phyloP scores from a whole-genome alignment of 2,113 vertebrate species.

The Cranoglanis bouderius region DNA sequence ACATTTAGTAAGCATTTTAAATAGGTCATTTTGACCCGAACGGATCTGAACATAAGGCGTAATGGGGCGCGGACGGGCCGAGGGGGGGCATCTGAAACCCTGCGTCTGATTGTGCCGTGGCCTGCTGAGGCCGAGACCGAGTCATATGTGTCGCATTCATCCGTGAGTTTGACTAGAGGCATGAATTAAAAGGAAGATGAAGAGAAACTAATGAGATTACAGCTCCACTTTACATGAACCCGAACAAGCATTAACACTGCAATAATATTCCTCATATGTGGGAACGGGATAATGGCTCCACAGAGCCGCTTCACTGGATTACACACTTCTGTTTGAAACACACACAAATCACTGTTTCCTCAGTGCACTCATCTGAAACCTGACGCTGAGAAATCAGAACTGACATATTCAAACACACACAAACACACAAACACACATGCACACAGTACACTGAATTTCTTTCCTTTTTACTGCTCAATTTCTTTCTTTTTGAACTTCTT shows the following conservation, averaged over 20 bases:
- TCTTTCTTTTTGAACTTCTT: background rate
- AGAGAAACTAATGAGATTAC: conserved; percentile 18
- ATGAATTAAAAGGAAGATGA: conserved; percentile 20
- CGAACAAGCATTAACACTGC: background rate
- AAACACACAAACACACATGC: background rate
- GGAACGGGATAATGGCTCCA: background rate
- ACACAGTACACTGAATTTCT: background rate
- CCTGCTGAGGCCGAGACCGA: background rate
- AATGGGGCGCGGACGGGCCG: conserved; percentile 6
- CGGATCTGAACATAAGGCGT: background rate
- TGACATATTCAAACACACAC: background rate
- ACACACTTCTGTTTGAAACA: background rate
- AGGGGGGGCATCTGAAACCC: conserved; percentile 17
- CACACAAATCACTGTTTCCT: background rate
- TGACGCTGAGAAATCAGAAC: background rate
- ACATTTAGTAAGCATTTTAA: conserved; percentile 8
- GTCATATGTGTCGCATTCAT: background rate
- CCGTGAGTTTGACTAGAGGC: conserved; percentile 2
- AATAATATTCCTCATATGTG: conserved; percentile 10
- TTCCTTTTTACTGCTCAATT: background rate
- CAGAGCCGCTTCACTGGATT: background rate
- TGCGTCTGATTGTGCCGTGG: background rate
- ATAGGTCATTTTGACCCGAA: background rate
- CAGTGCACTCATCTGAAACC: background rate
- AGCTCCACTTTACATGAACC: conserved; percentile 11